These are phyloP conservation scores for Equus quagga DNA, from an alignment of 2,113 vertebrate genomes.

Conservation along the genomic window DNA sequence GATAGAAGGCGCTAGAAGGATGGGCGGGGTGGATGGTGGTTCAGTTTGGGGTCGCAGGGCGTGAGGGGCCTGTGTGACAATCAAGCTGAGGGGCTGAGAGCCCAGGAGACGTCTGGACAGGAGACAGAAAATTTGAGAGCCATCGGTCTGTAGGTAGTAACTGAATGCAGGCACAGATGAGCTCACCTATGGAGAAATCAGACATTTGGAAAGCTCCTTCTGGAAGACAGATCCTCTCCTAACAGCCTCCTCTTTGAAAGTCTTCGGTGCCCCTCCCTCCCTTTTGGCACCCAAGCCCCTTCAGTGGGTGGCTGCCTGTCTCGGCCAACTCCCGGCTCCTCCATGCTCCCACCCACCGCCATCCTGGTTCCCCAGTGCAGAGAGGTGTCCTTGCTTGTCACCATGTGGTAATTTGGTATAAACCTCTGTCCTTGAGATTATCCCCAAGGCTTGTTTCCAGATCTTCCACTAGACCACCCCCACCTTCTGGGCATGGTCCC, in stretches of 20 bases:
- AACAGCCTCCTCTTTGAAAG: neutral
- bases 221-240: neutral
- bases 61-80: accelerated
- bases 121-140: neutral
- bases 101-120: neutral
- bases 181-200: neutral
- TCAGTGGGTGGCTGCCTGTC: accelerated
- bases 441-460: neutral
- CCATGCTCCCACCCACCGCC: neutral
- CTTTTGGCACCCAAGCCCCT: neutral
- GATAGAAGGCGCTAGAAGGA: neutral
- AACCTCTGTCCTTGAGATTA: accelerated
- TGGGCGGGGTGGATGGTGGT: accelerated
- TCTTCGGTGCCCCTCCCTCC: neutral
- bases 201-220: neutral
- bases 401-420: accelerated
- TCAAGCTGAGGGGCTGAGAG: accelerated
- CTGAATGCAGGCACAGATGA: accelerated
- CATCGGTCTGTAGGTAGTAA: accelerated
- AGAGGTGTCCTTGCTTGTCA: neutral
- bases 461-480: accelerated
- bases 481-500: neutral
- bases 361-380: accelerated
- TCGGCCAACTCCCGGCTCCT: neutral
- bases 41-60: neutral